Base-by-base conservation (phyloP, 2,797 vertebrate genomes). In the Mallotus villosus region DNA sequence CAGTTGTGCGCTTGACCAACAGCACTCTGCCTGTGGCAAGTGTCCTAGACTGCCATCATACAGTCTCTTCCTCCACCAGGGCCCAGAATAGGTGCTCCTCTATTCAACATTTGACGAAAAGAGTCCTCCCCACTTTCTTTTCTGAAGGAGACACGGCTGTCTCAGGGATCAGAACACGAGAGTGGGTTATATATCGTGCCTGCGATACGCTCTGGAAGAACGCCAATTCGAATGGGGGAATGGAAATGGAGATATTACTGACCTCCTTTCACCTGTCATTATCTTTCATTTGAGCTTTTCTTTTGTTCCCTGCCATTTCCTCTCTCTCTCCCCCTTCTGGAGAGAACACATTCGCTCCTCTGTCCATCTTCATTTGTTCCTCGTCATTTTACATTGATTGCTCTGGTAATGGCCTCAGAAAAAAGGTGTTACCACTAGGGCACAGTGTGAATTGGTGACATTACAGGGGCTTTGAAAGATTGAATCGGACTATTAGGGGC, bases 401-500 rank as follows among this genome's bases (percentile, higher is more conserved):
- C n/a, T 57, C 21, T 53, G 17, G 46, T 32, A 63, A 65, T 21
- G 46, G 16, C 34, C 46, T 51, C 17, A 14, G 58, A 22, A 11
- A 27, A 5, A 53, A 63, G 12, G 61, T 55, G n/a, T 55, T n/a
- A 55, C 19, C 51, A 55, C 51, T 17, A n/a, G 41, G 29, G 60
- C 7, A 63, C 41, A 60, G 12, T 24, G 29, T 72, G 16, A 58
- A 61, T 62, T 59, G 51, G 62, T 29, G 69, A 46, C 29, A 70
- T 72, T 29, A 57, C n/a, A 27, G 12, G 51, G 29, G 51, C 49
- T 75, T 24, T 17, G 70, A 68, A 12, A 41, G 22, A 68, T 32
- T 32, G 60, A 74, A 37, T 72, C 25, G 60, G 67, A 63, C n/a
- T 32, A 1, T 60, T 49, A 53, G 49, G 58, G 67, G 55, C 62